These are phyloP conservation scores for Parnassius apollo DNA, from an alignment of 2,888 invertebrate genomes.

Conservation along the genomic window DNA sequence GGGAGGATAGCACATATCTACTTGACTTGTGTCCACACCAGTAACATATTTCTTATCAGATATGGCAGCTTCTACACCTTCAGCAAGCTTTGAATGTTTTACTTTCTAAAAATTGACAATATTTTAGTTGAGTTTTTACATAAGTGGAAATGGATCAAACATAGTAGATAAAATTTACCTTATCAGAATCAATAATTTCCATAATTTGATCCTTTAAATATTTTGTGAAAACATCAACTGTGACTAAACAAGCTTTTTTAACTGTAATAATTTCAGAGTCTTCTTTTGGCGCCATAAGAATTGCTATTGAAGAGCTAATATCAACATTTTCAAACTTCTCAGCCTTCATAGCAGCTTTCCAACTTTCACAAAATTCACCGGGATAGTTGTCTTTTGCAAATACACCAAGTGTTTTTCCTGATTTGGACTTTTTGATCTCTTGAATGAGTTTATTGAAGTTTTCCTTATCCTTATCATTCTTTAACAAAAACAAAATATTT, in stretches of 20 bases:
- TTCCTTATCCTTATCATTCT: constrained; percentile 95
- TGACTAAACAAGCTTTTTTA: constrained; percentile 95
- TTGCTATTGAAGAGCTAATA: constrained; percentile 90
- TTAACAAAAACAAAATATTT: constrained; percentile 31
- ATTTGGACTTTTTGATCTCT: constrained; percentile 92
- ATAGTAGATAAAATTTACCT: constrained; percentile 70
- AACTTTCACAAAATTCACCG: constrained; percentile 95
- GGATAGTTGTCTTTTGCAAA: constrained; percentile 97
- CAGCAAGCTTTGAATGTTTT: constrained; percentile 96
- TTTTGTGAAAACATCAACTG: constrained; percentile 97
- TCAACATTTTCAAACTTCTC: constrained; percentile 93
- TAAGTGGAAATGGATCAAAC: too few relatives aligned
- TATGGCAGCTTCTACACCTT: constrained; percentile 95
- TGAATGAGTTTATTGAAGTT: constrained; percentile 90
- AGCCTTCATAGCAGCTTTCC: constrained; percentile 89
- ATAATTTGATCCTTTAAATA: constrained; percentile 98
- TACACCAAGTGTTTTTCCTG: constrained; percentile 93
- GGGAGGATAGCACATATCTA: constrained; percentile 99
- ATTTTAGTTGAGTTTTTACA: too few relatives aligned
- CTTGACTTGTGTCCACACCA: constrained; percentile 92
- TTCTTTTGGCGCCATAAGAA: constrained; percentile 96
- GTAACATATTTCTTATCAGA: constrained; percentile 97
- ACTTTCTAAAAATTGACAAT: constrained; percentile 87
- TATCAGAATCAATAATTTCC: constrained; percentile 99
- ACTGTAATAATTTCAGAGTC: constrained; percentile 94